Evolutionary conservation across 1,140 invertebrate species (phyloP).

Genomic region (Mizuhopecten yessoensis): DNA sequence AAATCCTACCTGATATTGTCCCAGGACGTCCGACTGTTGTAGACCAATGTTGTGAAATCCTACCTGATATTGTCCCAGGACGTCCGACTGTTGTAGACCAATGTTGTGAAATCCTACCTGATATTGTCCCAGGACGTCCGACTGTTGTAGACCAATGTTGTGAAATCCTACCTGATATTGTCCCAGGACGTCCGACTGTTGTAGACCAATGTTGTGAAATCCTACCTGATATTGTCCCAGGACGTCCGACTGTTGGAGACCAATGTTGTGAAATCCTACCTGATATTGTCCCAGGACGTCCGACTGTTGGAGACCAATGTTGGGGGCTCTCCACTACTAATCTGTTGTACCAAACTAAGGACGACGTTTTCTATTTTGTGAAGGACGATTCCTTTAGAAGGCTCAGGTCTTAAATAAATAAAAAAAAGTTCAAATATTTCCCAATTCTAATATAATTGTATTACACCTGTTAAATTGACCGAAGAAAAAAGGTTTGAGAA

Average conservation of each 20-base stretch:
- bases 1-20: too few relatives aligned
- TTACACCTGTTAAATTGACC: too few relatives aligned
- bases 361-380: slow-evolving; percentile 23
- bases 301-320: slow-evolving; percentile 51
- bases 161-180: too few relatives aligned
- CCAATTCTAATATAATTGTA: too few relatives aligned
- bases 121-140: slow-evolving; percentile 55
- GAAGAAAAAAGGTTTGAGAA: too few relatives aligned
- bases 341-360: slow-evolving; percentile 46
- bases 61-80: slow-evolving; percentile 60
- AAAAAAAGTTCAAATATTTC: too few relatives aligned
- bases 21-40: slow-evolving; percentile 55
- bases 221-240: slow-evolving; percentile 60
- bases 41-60: slow-evolving; percentile 46
- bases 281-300: slow-evolving; percentile 55
- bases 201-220: slow-evolving; percentile 48
- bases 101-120: too few relatives aligned
- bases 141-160: slow-evolving; percentile 51
- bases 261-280: slow-evolving; percentile 28
- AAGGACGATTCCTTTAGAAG: background rate
- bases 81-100: slow-evolving; percentile 50
- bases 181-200: slow-evolving; percentile 55
- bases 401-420: background rate
- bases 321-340: slow-evolving; percentile 48
- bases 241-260: slow-evolving; percentile 49